Conservation (phyloP, 2,888 invertebrate species). For the Zele albiditarsus region DNA sequence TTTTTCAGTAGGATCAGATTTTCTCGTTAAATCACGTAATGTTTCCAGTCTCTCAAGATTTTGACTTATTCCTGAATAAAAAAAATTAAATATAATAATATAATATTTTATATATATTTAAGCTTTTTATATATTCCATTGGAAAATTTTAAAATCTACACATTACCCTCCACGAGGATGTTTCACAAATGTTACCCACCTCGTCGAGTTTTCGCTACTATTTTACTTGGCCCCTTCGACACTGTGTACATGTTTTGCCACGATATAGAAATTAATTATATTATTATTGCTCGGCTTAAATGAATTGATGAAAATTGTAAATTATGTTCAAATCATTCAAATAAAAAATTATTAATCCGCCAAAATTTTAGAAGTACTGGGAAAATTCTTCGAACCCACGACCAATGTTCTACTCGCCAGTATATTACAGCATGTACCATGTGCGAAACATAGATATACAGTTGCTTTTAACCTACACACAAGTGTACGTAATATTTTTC, state of each 20-base stretch:
- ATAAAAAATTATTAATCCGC: conserved; percentile 7
- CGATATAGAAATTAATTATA: conserved; percentile 3
- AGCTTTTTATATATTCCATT: background rate
- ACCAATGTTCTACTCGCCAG: background rate
- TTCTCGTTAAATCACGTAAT: conserved; percentile 81
- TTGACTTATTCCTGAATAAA: conserved; percentile 81
- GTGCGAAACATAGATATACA: conserved; percentile 13
- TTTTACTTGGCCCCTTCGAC: conserved; percentile 90
- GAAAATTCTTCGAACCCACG: conserved; percentile 2
- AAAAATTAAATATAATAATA: conserved; percentile 35
- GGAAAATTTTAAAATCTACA: background rate
- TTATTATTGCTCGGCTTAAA: background rate
- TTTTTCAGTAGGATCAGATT: conserved; percentile 78
- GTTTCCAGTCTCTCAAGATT: conserved; percentile 87
- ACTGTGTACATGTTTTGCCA: conserved; percentile 85
- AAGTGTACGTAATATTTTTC: background rate
- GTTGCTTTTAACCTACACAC: conserved; percentile 1
- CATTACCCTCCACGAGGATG: conserved; percentile 16
- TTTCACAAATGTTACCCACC: conserved; percentile 73
- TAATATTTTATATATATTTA: background rate
- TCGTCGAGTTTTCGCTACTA: conserved; percentile 89
- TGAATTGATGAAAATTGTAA: conserved; percentile 41
- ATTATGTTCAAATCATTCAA: conserved; percentile 32
- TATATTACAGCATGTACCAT: conserved; percentile 13
- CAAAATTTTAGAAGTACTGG: background rate